phyloP scores from a whole-genome alignment of 2,888 invertebrate species.

The Gortyna flavago region DNA sequence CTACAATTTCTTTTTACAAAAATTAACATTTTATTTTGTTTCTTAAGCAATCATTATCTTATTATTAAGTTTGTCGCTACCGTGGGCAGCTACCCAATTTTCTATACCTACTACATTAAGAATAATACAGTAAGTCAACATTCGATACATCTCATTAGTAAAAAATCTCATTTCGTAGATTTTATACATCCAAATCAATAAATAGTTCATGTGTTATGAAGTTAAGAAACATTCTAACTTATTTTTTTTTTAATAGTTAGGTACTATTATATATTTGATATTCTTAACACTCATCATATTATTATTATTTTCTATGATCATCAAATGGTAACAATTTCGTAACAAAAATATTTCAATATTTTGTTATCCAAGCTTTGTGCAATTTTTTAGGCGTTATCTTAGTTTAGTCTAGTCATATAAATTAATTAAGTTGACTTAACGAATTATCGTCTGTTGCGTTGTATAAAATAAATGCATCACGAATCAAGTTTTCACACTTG shows the following conservation, averaged over 20 bases:
- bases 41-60: slow-evolving; percentile 54
- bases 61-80: slow-evolving; percentile 46
- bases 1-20: slow-evolving; percentile 47
- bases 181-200: slow-evolving; percentile 50
- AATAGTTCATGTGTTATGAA: slow-evolving; percentile 36
- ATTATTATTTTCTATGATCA: slow-evolving; percentile 50
- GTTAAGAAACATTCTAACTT: slow-evolving; percentile 25
- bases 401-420: slow-evolving; percentile 24
- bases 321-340: slow-evolving; percentile 57
- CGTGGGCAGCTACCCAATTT: slow-evolving; percentile 38
- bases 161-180: slow-evolving; percentile 51
- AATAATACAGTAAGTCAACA: slow-evolving; percentile 64
- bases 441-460: slow-evolving; percentile 17
- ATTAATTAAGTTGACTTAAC: slow-evolving; percentile 11
- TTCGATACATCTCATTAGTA: slow-evolving; percentile 59
- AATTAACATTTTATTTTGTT: slow-evolving; percentile 69
- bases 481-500: slow-evolving; percentile 33
- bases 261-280: slow-evolving; percentile 62
- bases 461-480: slow-evolving; percentile 17
- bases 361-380: slow-evolving; percentile 55
- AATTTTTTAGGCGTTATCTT: slow-evolving; percentile 47
- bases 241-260: slow-evolving; percentile 30
- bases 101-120: slow-evolving; percentile 48
- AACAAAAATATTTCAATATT: slow-evolving; percentile 64
- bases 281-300: slow-evolving; percentile 53